Base-by-base conservation (phyloP, 2,888 invertebrate genomes). In the Ectropis crepuscularia region DNA sequence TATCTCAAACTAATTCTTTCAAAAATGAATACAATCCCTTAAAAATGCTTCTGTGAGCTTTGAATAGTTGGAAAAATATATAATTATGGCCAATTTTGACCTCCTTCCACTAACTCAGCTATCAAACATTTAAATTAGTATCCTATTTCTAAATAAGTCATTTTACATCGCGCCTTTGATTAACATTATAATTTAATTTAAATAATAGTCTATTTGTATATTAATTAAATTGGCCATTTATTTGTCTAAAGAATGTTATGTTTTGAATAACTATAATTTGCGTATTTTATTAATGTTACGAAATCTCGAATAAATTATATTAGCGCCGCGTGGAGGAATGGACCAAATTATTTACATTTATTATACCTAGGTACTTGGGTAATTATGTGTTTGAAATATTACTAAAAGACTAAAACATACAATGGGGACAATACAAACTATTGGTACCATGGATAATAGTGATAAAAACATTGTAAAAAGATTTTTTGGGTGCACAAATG, bases 151-250 rank as follows among this genome's bases (percentile, higher is more conserved):
- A 16, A 51, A 6, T 51, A 51, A 51, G 51, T 10, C 41, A 41
- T 39, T 41, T 8, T 16, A 28, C 11, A 41, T 41, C 11, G 28
- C 38, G 6, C 50, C 12, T 49, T 37, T 16, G 38, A 9, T 12
- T 8, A 12, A 50, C 10, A 42, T 41, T 10, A 28, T 10, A 28
- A 51, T 16, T 51, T 10, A 0, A 41, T 51, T 51, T 51, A 51
- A 50, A 42, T 50, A 58, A n/a, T 50, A 37, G 16, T 12, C 41
- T 41, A 51, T 51, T 51, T 51, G 41, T 51, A 10, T 51, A 42
- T 9, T 41, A 51, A 51, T 51, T 39, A 41, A 51, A 39, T 16
- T 38, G 41, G 16, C 16, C 2, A 51, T 51, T 28, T 41, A 39
- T 8, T 11, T 49, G 38, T 39, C 16, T 16, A 16, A 6, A 16